Evolutionary conservation across 2,888 invertebrate genomes (phyloP), one percentile per base, ranked within the genome.

Genomic region (Gasteruption jaculator): DNA sequence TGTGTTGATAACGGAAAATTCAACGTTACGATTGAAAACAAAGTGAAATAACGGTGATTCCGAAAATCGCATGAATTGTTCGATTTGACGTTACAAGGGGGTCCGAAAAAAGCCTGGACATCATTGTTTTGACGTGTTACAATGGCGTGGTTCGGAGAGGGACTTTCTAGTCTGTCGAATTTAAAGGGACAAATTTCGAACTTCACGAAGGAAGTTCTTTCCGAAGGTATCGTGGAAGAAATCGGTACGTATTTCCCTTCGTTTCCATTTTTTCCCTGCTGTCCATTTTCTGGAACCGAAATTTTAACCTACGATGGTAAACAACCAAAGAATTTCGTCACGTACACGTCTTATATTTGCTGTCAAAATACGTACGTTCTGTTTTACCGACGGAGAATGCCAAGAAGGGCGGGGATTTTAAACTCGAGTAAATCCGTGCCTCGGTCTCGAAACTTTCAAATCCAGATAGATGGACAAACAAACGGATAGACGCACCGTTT

Each of bases 201-300:
- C 74, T 85, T 92, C 61, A 91, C 92, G 44, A 87, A 86, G 68
- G 91, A 91, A 73, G 91, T 92, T 57, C 77, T 93, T 65, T 82
- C 86, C 51, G 91, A 91, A 58, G 79, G 76, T 49, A 76, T 77
- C 59, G 78, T 74, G 45, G 82, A 81, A 60, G 78, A 77, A 63
- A 75, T 73, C 65, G 80, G 79, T 79, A 68, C 49, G 67, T 60
- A 15, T 21, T 3, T 15, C n/a, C 6, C 27, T 18, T 21, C 16
- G 25, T 15, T n/a, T 3, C 3, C 3, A 32, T 11, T 32, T 30
- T 27, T 33, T 12, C 5, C 4, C 6, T 16, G 34, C 30, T 24
- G 18, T 26, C 11, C 5, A 22, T n/a, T n/a, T n/a, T n/a, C n/a
- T n/a, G n/a, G n/a, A n/a, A n/a, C n/a, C n/a, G 5, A 12, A 30